Evolutionary conservation across 2,113 vertebrate genomes (phyloP).

Genomic region (Nipponia nippon): DNA sequence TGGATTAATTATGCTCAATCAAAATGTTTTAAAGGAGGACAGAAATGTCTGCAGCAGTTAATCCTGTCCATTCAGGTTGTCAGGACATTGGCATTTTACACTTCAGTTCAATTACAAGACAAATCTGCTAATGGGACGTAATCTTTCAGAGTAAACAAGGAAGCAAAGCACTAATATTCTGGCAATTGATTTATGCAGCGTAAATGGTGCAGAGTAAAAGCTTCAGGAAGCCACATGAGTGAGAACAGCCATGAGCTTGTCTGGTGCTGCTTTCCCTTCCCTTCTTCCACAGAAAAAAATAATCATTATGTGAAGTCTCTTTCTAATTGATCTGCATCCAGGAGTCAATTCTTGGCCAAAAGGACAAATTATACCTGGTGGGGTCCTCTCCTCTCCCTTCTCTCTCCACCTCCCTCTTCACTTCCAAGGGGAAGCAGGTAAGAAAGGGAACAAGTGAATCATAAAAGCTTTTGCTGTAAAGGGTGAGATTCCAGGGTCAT

Average conservation of each 20-base stretch:
- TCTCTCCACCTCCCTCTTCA: rapidly evolving
- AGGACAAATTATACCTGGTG: neutral
- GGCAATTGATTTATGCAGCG: slow-evolving; percentile 52
- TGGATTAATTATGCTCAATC: slow-evolving; percentile 43
- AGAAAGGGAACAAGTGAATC: neutral
- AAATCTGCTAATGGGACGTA: slow-evolving; percentile 61
- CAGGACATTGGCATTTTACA: slow-evolving; percentile 50
- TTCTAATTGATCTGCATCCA: neutral
- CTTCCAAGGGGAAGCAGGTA: neutral
- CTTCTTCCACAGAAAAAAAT: neutral
- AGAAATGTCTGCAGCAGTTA: slow-evolving; percentile 14
- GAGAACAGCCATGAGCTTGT: neutral
- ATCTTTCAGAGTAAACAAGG: slow-evolving; percentile 59
- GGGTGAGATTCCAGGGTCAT: neutral
- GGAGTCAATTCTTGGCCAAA: neutral
- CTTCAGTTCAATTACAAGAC: slow-evolving; percentile 60
- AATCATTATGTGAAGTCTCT: neutral
- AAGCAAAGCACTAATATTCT: slow-evolving; percentile 45
- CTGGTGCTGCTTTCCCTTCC: neutral
- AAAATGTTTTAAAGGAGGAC: slow-evolving; percentile 16
- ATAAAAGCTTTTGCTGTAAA: neutral
- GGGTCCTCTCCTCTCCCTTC: neutral
- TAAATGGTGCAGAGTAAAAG: slow-evolving; percentile 57
- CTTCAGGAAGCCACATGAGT: neutral
- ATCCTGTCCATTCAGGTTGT: slow-evolving; percentile 10